Base-by-base conservation (phyloP, 2,888 invertebrate species). In the Saturnia japonica region DNA sequence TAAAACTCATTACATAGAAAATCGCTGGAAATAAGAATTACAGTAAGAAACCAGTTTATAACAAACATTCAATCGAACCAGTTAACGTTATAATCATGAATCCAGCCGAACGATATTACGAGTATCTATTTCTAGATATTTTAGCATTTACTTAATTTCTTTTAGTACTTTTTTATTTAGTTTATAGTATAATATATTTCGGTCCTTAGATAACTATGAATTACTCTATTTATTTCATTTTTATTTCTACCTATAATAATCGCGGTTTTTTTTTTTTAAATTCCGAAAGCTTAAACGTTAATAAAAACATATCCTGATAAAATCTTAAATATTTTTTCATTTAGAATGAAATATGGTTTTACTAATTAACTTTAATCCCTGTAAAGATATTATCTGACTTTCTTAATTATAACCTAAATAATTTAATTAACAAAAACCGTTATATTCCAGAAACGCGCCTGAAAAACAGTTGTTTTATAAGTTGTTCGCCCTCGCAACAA, bases 381-480 rank as follows among this genome's bases (percentile, higher is more conserved):
- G 25, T 25, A 60, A 60, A 28, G 57, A 25, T 60, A 60, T 60
- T 60, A 60, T 60, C 25, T 14, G 14, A 12, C 14, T 60, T 60
- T 60, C 28, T 28, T 28, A 60, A 60, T 60, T 60, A 6, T 11
- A 60, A 60, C 28, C 6, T 11, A 60, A 60, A 60, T 25, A 28
- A 60, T 60, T 60, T 28, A 60, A 60, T 28, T 51, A 28, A n/a
- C 34, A 34, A n/a, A 68, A 47, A 34, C n/a, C 11, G n/a, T 40
- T 22, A 28, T 11, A 7, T 70, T 70, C 34, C 70, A 70, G 70
- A 51, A n/a, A 22, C 34, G 45, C 67, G 28, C 70, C 70, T 14
- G 54, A 70, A 40, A 40, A 70, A 40, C 70, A 67, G n/a, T 57
- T 70, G 25, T 70, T 57, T 67, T 70, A 70, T 43, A 42, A 54